Evolutionary conservation across 2,888 invertebrate genomes (phyloP).

Genomic region (Itoplectis maculator): DNA sequence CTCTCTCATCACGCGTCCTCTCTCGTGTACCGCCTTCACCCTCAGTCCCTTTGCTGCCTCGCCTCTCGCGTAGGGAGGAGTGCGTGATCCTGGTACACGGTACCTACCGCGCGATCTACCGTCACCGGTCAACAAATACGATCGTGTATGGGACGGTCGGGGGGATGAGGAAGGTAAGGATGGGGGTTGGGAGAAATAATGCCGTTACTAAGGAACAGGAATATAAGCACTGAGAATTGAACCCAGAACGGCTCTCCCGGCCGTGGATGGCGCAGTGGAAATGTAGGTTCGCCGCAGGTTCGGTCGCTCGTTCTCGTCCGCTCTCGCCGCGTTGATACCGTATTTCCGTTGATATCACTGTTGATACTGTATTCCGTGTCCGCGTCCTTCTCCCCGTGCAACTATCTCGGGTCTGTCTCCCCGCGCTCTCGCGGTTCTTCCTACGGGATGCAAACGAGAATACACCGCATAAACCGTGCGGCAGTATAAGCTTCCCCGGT

Average conservation of each 20-base stretch:
- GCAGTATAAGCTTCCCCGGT: slow-evolving; percentile 4
- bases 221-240: slow-evolving; percentile 18
- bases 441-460: not conserved
- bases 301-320: not conserved
- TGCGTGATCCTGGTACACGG: too few relatives aligned
- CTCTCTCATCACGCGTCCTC: too few relatives aligned
- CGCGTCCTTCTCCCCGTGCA: not conserved
- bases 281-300: not conserved
- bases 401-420: not conserved
- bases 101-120: not conserved
- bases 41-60: too few relatives aligned
- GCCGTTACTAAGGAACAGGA: slow-evolving; percentile 3
- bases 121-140: not conserved
- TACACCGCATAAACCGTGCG: slow-evolving; percentile 3
- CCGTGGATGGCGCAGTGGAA: not conserved
- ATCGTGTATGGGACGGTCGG: not conserved
- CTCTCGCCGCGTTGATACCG: not conserved
- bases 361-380: not conserved
- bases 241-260: not conserved
- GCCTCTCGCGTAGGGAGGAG: too few relatives aligned
- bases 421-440: not conserved
- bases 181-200: too few relatives aligned
- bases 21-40: too few relatives aligned
- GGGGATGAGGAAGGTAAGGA: too few relatives aligned
- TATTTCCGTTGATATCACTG: not conserved